Conservation (phyloP, 92 coral and sea anemone species). For the Porites evermanni region DNA sequence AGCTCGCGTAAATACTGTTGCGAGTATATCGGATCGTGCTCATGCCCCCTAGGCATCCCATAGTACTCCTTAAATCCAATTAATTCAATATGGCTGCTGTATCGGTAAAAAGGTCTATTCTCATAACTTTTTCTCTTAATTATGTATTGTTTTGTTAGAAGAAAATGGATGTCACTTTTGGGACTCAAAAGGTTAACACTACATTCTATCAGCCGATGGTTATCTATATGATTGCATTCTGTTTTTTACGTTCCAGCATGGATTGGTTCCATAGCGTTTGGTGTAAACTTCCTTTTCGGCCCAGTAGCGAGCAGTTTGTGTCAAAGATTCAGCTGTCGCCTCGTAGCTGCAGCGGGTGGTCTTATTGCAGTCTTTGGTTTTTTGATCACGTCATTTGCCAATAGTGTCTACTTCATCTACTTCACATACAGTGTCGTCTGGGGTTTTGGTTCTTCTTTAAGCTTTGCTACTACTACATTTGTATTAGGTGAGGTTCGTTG, state of each 20-base stretch:
- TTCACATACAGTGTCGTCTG: conserved; percentile 87
- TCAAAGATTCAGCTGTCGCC: conserved; percentile 85
- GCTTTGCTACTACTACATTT: conserved; percentile 88
- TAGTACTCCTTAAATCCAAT: too few relatives aligned
- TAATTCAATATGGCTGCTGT: too few relatives aligned
- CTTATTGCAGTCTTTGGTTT: conserved; percentile 83
- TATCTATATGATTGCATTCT: too few relatives aligned
- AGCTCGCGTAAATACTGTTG: too few relatives aligned
- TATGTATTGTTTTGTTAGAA: too few relatives aligned
- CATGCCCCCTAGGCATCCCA: too few relatives aligned
- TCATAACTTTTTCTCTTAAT: too few relatives aligned
- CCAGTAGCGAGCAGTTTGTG: conserved; percentile 86
- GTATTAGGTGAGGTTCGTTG: conserved; percentile 65
- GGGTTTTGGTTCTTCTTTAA: conserved; percentile 92
- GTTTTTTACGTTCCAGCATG: conserved; percentile 67
- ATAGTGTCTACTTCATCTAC: conserved; percentile 83
- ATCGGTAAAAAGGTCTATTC: too few relatives aligned
- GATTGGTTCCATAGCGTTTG: conserved; percentile 94
- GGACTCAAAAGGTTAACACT: too few relatives aligned
- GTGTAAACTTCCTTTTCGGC: conserved; percentile 86
- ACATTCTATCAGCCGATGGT: too few relatives aligned
- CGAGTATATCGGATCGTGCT: too few relatives aligned
- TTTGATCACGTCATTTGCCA: conserved; percentile 85
- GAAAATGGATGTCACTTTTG: too few relatives aligned
- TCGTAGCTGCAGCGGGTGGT: conserved; percentile 80